Percentiles rank a stretch among this genome's conserved stretches.
Conservation (phyloP, 2,888 invertebrate genomes). For the Acanthosepion lycidas region DNA sequence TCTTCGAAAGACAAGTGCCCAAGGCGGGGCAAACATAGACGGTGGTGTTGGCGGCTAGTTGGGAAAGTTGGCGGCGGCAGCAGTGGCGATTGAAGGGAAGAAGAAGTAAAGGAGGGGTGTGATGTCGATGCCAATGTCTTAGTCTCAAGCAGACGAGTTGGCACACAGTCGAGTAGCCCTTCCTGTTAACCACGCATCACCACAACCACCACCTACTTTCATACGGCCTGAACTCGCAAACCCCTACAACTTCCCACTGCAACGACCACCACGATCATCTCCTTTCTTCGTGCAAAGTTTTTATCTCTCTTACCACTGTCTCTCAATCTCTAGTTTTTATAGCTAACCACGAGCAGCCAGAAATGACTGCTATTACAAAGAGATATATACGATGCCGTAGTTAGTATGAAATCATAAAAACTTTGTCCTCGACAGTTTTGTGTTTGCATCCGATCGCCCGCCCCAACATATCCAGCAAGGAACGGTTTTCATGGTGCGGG, state of each 20-base stretch:
- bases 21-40: neutral
- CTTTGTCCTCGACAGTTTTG: too few relatives aligned
- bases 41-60: neutral
- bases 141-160: conserved; percentile 13
- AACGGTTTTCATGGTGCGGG: too few relatives aligned
- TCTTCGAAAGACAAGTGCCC: conserved; percentile 33
- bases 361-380: too few relatives aligned
- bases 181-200: neutral
- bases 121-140: neutral
- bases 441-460: too few relatives aligned
- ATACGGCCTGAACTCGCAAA: too few relatives aligned
- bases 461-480: too few relatives aligned
- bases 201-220: neutral
- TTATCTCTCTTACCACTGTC: neutral
- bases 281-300: neutral
- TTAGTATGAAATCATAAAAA: too few relatives aligned
- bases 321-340: neutral
- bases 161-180: neutral
- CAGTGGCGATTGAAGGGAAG: neutral
- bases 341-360: too few relatives aligned
- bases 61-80: neutral
- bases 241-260: too few relatives aligned
- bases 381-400: too few relatives aligned
- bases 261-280: too few relatives aligned
- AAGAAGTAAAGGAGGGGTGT: neutral